Conservation (phyloP, 2,113 vertebrate genomes). For the Heterochromis multidens region DNA sequence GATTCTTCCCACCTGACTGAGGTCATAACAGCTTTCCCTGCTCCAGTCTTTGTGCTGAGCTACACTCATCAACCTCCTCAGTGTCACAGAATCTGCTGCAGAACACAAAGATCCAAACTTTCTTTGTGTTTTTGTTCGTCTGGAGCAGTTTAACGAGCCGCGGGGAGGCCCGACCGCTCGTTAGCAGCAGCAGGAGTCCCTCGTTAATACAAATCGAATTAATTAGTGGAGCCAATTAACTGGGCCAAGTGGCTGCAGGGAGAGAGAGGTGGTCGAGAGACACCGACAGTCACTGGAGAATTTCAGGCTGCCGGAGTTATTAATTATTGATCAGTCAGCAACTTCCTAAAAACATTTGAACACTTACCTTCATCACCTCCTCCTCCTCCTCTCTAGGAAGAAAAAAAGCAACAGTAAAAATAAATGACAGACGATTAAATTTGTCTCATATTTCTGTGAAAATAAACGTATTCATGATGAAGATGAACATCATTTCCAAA, state of each 20-base stretch:
- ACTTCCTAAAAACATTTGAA: not conserved
- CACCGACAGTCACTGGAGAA: constrained; percentile 3
- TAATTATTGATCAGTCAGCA: constrained; percentile 39
- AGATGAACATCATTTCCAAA: not conserved
- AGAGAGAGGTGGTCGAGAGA: constrained; percentile 9
- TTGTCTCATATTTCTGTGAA: not conserved
- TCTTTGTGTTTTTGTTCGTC: constrained; percentile 3
- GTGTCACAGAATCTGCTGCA: not conserved
- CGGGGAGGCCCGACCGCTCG: not conserved
- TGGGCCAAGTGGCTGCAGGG: constrained; percentile 33
- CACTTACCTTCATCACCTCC: not conserved
- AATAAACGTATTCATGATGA: not conserved
- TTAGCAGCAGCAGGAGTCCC: not conserved
- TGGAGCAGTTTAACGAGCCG: not conserved
- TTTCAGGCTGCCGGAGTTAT: not conserved
- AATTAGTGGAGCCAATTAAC: constrained; percentile 30
- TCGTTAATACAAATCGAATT: constrained; percentile 13
- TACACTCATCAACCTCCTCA: not conserved
- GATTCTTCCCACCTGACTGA: not conserved
- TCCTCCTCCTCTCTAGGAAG: not conserved
- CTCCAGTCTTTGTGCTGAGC: not conserved
- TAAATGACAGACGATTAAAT: too few relatives aligned
- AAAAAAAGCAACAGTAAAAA: not conserved
- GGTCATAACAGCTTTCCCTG: not conserved
- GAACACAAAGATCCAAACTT: constrained; percentile 11